Base-by-base conservation (phyloP, 2,113 vertebrate genomes). In the Chaetops frenatus region DNA sequence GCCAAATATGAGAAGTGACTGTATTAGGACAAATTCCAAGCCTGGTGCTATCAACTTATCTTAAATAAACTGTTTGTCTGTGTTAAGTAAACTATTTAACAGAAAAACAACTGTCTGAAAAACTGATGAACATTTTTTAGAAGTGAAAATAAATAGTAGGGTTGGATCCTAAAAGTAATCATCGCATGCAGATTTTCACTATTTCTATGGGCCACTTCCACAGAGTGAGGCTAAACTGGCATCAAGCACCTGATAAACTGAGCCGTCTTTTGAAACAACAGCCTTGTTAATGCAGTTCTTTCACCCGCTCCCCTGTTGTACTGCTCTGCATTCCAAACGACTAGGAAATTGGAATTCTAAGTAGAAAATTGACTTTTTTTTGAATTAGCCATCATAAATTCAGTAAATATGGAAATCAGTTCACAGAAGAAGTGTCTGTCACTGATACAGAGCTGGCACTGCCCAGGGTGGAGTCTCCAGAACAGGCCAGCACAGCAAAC, bases 61-160 rank as follows among this genome's bases (percentile, higher is more conserved):
- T 86, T 91, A 89, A 95, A 91, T 47, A 89, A 92, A 94, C 62
- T 58, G 58, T 60, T 86, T 88, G 38, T 64, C 64, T 65, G 23
- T 15, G 53, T 51, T 78, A 80, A 81, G 54, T 45, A 85, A 92
- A 86, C 69, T 47, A 77, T 73, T 90, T 82, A 64, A 73, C 33
- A 92, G 58, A 83, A 62, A 87, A 94, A 88, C 10, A 2, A 70
- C 53, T 57, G 44, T 51, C 50, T 65, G 53, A 80, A 73, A 92
- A 78, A 56, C 1, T 15, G 20, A 72, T 20, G 35, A 7, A 38
- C 15, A 2, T 25, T 69, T 85, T 92, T 78, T 47, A 51, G 28
- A 56, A 92, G n/a, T 69, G 28, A 82, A 96, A 94, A 96, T 56
- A 87, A 93, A 89, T 48, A 84, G 33, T 2, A 64, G 11, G 15